A percentile compares a stretch with the other conserved stretches of the same genome.
These are phyloP conservation scores for Lutjanus campechanus DNA, from an alignment of 2,797 vertebrate species.

Conservation along the genomic window DNA sequence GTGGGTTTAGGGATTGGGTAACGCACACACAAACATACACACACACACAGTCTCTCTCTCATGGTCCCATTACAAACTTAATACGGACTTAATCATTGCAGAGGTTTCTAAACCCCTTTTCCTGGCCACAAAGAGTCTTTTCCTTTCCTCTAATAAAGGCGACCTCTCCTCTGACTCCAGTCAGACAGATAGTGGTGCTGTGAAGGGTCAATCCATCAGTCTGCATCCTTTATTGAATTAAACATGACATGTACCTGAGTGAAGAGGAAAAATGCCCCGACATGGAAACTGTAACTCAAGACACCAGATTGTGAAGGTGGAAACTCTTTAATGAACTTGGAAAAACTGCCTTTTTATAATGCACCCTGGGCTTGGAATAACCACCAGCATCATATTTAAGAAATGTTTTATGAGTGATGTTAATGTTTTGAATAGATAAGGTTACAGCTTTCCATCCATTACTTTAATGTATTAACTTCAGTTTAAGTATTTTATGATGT, in stretches of 20 bases:
- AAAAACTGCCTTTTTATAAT: slow-evolving; percentile 5
- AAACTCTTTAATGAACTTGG: slow-evolving; percentile 25
- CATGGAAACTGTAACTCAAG: slow-evolving; percentile 15
- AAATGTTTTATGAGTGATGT: neutral
- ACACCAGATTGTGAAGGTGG: slow-evolving; percentile 3
- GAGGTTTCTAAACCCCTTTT: slow-evolving; percentile 59
- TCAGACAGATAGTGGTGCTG: slow-evolving; percentile 26
- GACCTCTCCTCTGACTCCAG: slow-evolving; percentile 25
- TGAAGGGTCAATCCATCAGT: slow-evolving; percentile 34
- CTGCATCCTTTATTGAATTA: slow-evolving; percentile 47
- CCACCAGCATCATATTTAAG: neutral
- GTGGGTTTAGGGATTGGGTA: slow-evolving; percentile 59
- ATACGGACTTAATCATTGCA: slow-evolving; percentile 57
- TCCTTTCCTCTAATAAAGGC: slow-evolving; percentile 49
- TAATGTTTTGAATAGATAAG: slow-evolving; percentile 2
- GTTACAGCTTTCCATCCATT: slow-evolving; percentile 19
- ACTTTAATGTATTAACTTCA: neutral
- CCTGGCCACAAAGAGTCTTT: slow-evolving; percentile 51
- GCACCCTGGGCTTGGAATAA: neutral
- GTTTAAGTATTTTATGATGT: neutral
- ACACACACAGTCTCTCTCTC: slow-evolving; percentile 31
- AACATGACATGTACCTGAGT: slow-evolving; percentile 41
- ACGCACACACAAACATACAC: slow-evolving; percentile 46
- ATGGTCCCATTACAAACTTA: slow-evolving; percentile 59
- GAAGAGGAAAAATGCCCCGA: slow-evolving; percentile 3